Evolutionary conservation across 2,888 invertebrate genomes (phyloP).

Genomic region (Cataglyphis livida): DNA sequence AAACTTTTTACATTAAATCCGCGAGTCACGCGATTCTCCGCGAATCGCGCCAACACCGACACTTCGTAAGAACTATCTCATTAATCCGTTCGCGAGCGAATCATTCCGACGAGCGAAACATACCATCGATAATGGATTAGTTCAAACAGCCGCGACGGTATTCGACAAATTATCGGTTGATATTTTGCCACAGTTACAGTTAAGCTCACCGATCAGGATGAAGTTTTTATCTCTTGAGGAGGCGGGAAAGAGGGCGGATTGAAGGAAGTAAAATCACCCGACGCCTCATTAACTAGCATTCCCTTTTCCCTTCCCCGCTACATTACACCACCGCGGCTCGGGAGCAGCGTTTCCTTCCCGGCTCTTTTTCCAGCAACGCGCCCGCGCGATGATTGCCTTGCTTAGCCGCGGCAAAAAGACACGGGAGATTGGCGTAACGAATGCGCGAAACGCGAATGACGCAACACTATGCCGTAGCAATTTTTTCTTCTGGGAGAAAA

Average conservation of each 20-base stretch:
- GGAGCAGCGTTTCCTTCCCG: constrained; percentile 32
- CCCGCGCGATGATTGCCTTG: constrained; percentile 49
- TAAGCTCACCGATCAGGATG: constrained; percentile 36
- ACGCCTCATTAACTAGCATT: constrained; percentile 66
- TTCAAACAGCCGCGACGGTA: constrained; percentile 34
- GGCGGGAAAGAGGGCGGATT: constrained; percentile 7
- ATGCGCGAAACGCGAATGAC: constrained; percentile 42
- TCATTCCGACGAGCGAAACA: constrained; percentile 31
- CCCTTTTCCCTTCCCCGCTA: constrained; percentile 28
- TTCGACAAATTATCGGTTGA: constrained; percentile 54
- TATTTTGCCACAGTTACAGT: constrained; percentile 39
- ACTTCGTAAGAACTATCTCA: constrained; percentile 9
- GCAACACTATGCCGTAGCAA: constrained; percentile 20
- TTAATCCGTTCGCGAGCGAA: constrained; percentile 47
- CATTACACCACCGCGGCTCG: constrained; percentile 35
- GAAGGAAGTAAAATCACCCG: constrained; percentile 57
- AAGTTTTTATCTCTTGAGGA: constrained; percentile 47
- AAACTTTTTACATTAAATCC: constrained; percentile 53
- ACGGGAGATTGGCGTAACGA: constrained; percentile 53
- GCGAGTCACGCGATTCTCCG: constrained; percentile 45
- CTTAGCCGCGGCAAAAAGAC: constrained; percentile 36
- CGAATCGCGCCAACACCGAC: constrained; percentile 38
- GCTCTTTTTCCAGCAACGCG: constrained; percentile 38
- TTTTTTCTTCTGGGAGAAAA: constrained; percentile 34
- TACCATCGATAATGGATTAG: constrained; percentile 53